Evolutionary conservation across 2,888 invertebrate genomes (phyloP).

Genomic region (Andrena chrysosceles): DNA sequence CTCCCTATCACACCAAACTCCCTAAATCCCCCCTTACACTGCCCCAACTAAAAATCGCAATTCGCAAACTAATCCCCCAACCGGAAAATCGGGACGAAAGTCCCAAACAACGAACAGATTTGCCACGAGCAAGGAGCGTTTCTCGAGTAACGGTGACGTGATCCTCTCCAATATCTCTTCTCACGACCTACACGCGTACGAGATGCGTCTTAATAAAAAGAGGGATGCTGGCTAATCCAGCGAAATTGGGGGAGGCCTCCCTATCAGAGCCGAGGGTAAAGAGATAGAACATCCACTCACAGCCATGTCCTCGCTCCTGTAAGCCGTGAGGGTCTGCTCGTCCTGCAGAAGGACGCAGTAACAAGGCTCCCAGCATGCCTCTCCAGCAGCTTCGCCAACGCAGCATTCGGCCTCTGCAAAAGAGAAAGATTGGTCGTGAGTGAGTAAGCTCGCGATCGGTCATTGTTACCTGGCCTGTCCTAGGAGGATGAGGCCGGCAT

Average conservation of each 20-base stretch:
- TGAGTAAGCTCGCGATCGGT: slow-evolving; percentile 45
- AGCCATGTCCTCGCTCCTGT: slow-evolving; percentile 92
- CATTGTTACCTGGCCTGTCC: slow-evolving; percentile 45
- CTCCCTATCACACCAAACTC: not conserved
- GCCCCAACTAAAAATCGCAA: not conserved
- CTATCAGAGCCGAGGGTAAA: not conserved
- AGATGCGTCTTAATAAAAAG: slow-evolving; percentile 1
- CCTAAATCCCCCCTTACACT: not conserved
- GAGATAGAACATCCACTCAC: slow-evolving; percentile 86
- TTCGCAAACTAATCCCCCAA: not conserved
- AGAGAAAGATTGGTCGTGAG: slow-evolving; percentile 46
- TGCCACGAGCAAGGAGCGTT: not conserved
- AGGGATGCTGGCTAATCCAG: slow-evolving; percentile 44
- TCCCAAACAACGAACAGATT: not conserved
- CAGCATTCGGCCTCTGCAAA: slow-evolving; percentile 85
- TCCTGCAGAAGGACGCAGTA: slow-evolving; percentile 93
- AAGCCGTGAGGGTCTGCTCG: slow-evolving; percentile 91
- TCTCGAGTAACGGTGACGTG: slow-evolving; percentile 26
- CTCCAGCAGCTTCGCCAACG: slow-evolving; percentile 86
- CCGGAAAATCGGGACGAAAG: not conserved
- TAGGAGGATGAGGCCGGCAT: slow-evolving; percentile 44
- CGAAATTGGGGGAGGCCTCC: slow-evolving; percentile 54
- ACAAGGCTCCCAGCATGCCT: slow-evolving; percentile 91
- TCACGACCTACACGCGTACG: not conserved
- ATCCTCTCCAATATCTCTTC: slow-evolving; percentile 39